A percentile compares a stretch with the other conserved stretches of the same genome.
Conservation (phyloP, 2,888 invertebrate genomes). For the Dioctria rufipes region DNA sequence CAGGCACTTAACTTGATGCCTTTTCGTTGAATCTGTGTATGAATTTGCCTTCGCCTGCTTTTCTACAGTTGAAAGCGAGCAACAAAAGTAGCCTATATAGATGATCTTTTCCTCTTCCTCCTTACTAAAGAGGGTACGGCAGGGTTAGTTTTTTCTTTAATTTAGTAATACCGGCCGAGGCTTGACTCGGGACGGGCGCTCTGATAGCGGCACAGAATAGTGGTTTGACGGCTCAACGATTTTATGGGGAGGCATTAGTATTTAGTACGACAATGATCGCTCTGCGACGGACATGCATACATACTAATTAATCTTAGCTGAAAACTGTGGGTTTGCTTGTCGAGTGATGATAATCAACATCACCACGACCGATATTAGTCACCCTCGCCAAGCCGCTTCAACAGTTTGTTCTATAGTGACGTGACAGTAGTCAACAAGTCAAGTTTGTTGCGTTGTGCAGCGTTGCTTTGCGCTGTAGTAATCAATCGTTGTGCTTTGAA, state of each 20-base stretch:
- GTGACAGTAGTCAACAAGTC: conserved; percentile 37
- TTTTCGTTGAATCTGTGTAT: not conserved
- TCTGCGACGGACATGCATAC: too few species aligned
- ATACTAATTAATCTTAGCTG: too few species aligned
- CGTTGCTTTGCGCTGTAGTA: not conserved
- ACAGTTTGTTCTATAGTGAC: not conserved
- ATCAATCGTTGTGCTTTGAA: not conserved
- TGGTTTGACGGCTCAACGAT: too few species aligned
- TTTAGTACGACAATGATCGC: too few species aligned
- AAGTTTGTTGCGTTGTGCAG: conserved; percentile 8
- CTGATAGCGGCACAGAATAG: not conserved
- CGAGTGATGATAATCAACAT: too few species aligned
- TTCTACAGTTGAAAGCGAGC: not conserved
- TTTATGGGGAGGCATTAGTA: too few species aligned
- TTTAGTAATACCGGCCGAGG: conserved; percentile 4
- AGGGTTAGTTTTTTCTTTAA: not conserved
- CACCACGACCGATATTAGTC: too few species aligned
- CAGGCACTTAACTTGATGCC: not conserved
- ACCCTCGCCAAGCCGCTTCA: too few species aligned
- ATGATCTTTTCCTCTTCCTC: not conserved
- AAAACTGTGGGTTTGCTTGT: not conserved
- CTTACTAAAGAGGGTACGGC: conserved; percentile 1
- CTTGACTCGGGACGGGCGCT: conserved; percentile 21
- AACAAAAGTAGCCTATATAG: not conserved
- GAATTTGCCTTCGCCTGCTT: not conserved